phyloP scores from a whole-genome alignment of 2,888 invertebrate species.

The Helobdella robusta region DNA sequence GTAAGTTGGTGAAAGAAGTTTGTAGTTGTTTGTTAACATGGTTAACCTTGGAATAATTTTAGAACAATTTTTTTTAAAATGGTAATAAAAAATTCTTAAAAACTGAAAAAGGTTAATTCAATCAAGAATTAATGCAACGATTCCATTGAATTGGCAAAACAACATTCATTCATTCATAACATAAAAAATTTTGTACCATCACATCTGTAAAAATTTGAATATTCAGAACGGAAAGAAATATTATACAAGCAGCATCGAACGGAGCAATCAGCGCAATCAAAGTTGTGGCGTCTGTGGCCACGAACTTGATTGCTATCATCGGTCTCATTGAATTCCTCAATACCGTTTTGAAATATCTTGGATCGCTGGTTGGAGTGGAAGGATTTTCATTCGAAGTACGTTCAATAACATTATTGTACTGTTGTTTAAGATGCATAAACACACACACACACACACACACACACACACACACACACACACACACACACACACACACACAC shows the following conservation, averaged over 20 bases:
- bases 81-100: neutral
- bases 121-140: neutral
- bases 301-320: slow-evolving; percentile 79
- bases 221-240: slow-evolving; percentile 65
- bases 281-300: slow-evolving; percentile 67
- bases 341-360: slow-evolving; percentile 67
- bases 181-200: too few species aligned
- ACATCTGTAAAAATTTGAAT: too few species aligned
- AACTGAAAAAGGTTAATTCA: neutral
- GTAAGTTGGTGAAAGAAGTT: slow-evolving; percentile 30
- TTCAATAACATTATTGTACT: too few species aligned
- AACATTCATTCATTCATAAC: too few species aligned
- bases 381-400: slow-evolving; percentile 49
- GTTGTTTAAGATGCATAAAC: too few species aligned
- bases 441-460: too few species aligned
- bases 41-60: neutral
- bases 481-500: too few species aligned
- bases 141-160: too few species aligned
- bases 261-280: slow-evolving; percentile 71
- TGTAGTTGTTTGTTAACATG: too few species aligned
- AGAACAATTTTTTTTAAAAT: neutral
- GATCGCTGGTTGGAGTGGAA: slow-evolving; percentile 61
- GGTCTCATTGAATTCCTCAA: slow-evolving; percentile 74
- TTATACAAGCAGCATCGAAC: slow-evolving; percentile 76
- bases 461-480: too few species aligned